A percentile compares a stretch with the other conserved stretches of the same genome.
Evolutionary conservation across 2,797 vertebrate genomes (phyloP).

Genomic region (Sparidentex hasta): DNA sequence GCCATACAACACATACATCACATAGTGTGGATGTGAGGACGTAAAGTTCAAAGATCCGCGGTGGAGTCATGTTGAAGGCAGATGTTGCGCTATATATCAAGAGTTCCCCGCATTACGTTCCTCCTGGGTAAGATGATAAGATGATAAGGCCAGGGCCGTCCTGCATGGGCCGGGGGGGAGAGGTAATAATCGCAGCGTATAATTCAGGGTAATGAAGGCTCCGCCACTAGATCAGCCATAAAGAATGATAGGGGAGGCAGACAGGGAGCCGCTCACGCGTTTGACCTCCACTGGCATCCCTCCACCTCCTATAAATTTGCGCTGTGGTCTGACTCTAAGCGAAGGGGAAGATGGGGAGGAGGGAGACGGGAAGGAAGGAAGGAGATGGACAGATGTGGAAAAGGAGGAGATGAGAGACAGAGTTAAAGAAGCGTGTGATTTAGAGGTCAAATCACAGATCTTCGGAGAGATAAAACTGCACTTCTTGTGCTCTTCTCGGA

Average conservation of each 20-base stretch:
- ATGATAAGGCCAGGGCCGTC: conserved; percentile 77
- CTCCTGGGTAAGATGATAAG: conserved; percentile 81
- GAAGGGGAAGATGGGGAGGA: conserved; percentile 37
- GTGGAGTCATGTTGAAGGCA: conserved; percentile 80
- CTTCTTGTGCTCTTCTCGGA: conserved; percentile 32
- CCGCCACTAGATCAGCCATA: conserved; percentile 80
- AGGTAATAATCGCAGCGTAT: conserved; percentile 80
- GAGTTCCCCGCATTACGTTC: conserved; percentile 65
- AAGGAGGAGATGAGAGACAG: conserved; percentile 54
- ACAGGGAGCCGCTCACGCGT: conserved; percentile 69
- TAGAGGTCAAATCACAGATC: conserved; percentile 69
- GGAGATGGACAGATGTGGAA: conserved; percentile 57
- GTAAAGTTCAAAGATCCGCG: conserved; percentile 79
- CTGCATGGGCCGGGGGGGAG: conserved; percentile 69
- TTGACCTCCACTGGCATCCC: conserved; percentile 81
- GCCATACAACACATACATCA: conserved; percentile 68
- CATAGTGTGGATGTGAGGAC: conserved; percentile 55
- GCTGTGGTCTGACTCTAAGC: conserved; percentile 65
- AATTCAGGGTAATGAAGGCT: conserved; percentile 86
- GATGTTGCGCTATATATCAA: conserved; percentile 77
- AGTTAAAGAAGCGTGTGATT: conserved; percentile 58
- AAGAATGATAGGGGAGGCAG: conserved; percentile 81
- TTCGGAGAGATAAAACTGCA: conserved; percentile 52
- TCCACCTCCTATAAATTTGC: conserved; percentile 81
- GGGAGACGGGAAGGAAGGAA: conserved; percentile 45